Evolutionary conservation across 2,797 vertebrate species (phyloP).

Genomic region (Perdix hodgsoniae): DNA sequence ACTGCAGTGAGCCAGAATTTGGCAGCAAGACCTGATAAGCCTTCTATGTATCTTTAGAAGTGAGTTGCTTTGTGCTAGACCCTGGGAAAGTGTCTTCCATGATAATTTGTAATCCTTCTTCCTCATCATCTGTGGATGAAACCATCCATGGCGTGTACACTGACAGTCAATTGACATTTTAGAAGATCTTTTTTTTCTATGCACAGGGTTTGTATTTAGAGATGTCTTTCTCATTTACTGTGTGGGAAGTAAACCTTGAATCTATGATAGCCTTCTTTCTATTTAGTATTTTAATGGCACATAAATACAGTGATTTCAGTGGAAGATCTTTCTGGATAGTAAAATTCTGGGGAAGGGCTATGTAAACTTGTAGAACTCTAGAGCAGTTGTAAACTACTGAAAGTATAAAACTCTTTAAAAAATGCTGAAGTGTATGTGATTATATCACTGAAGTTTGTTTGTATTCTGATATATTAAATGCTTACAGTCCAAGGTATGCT

Average conservation of each 20-base stretch:
- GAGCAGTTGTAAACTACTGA: background rate
- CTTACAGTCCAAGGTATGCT: fast-evolving
- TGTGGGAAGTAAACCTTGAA: background rate
- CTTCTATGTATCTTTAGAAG: slow-evolving; percentile 70
- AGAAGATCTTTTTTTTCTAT: background rate
- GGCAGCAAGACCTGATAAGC: slow-evolving; percentile 77
- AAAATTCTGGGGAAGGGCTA: background rate
- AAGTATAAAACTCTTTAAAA: background rate
- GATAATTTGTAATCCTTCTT: slow-evolving; percentile 71
- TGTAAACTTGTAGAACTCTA: background rate
- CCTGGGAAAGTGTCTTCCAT: slow-evolving; percentile 81
- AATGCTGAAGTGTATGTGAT: background rate
- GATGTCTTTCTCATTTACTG: background rate
- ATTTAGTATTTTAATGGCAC: background rate
- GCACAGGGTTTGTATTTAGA: background rate
- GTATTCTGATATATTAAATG: background rate
- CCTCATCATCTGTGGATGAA: background rate
- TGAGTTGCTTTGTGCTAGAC: slow-evolving; percentile 61
- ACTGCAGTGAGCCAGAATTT: slow-evolving; percentile 71
- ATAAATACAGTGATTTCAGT: background rate
- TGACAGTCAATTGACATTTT: background rate
- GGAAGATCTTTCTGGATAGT: background rate
- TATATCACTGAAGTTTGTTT: background rate
- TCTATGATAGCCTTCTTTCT: background rate
- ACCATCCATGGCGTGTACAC: background rate